phyloP scores from a whole-genome alignment of 2,113 vertebrate species.

The Tychaedon coryphoeus region DNA sequence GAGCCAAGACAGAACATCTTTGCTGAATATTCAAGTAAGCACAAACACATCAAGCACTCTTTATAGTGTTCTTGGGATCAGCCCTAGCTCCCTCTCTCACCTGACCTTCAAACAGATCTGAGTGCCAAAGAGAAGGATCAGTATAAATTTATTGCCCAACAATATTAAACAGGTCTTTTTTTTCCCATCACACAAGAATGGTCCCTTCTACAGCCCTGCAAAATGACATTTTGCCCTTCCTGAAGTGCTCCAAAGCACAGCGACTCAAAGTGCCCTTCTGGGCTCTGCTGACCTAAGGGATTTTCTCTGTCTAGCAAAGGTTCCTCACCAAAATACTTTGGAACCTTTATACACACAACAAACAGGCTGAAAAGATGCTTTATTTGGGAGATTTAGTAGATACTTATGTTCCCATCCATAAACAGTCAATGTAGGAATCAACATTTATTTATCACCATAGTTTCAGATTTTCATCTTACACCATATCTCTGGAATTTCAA shows the following conservation, averaged over 20 bases:
- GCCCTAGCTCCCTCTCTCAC: not conserved
- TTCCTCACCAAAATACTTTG: conserved; percentile 8
- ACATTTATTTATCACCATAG: not conserved
- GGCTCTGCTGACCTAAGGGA: conserved; percentile 41
- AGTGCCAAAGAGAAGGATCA: not conserved
- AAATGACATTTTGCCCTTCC: conserved; percentile 9
- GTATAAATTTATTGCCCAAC: not conserved
- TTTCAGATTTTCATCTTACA: not conserved
- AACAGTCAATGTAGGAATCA: not conserved
- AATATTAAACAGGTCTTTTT: not conserved
- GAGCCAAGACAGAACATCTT: not conserved
- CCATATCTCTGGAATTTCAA: not conserved
- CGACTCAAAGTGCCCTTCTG: conserved; percentile 37
- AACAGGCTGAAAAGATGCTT: conserved; percentile 15
- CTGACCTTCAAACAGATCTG: not conserved
- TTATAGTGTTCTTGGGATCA: not conserved
- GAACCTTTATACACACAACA: not conserved
- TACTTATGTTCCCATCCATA: conserved; percentile 18
- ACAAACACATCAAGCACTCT: not conserved
- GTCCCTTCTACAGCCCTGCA: not conserved
- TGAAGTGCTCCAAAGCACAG: not conserved
- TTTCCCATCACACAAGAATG: not conserved
- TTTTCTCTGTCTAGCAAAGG: conserved; percentile 1
- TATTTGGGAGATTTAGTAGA: not conserved
- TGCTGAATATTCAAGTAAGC: not conserved